Base-by-base conservation (phyloP, 2,888 invertebrate species). In the Drosophila bunnanda region DNA sequence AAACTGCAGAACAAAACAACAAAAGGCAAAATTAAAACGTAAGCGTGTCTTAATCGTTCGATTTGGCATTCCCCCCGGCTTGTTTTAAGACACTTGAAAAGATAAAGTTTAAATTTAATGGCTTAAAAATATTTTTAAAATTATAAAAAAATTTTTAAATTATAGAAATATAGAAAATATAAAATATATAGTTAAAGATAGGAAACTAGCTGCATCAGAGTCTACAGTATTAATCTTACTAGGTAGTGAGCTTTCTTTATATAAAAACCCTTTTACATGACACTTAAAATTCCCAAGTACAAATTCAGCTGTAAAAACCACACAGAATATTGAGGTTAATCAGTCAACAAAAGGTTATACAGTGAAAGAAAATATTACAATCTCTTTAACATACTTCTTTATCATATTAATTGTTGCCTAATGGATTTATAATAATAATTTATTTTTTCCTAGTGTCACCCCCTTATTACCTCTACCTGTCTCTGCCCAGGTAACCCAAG, bases 21-120 rank as follows among this genome's bases (percentile, higher is more conserved):
- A 74, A 75, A 36, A 36, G 64, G 52, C 62, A 75, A 71, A 66
- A 76, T 76, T 69, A 73, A 65, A 73, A 69, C 76, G 54, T 70
- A 77, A 71, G 78, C 68, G 77, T 81, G 73, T 85, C 75, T 80
- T 73, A 80, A 79, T 79, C 76, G 68, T 72, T 70, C 76, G 60
- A 76, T 76, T 78, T 84, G 75, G 66, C 65, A 78, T 81, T 69
- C 69, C 72, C 72, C 66, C 41, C 17, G 32, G 25, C 39, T 34
- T n/a, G 32, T 12, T 43, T 61, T 43, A 17, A 20, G n/a, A 28
- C 34, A 61, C 61, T 61, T 43, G 32, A n/a, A 41, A 43, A 8
- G 7, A 28, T 56, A 61, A 20, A 1, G 0, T 2, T 12, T 25
- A 0, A 34, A 9, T 48, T 17, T 25, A 5, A 17, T 15, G 10